These are phyloP conservation scores for Anarhynchus alexandrinus DNA, from an alignment of 2,113 vertebrate species.

Conservation along the genomic window DNA sequence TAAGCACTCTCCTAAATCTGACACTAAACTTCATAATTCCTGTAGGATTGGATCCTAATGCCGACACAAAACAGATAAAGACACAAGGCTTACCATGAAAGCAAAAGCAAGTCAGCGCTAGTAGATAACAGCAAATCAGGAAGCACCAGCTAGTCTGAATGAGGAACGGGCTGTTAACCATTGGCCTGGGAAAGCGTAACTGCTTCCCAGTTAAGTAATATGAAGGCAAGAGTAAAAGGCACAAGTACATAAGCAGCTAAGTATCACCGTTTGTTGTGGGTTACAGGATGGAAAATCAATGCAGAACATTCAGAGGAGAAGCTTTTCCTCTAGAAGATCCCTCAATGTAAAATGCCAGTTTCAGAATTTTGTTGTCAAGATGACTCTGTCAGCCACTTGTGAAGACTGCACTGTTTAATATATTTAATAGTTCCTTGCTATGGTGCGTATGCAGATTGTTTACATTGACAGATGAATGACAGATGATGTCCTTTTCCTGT, in stretches of 20 bases:
- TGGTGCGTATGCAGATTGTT: background rate
- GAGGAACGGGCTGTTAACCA: background rate
- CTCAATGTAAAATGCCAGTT: background rate
- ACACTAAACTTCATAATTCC: background rate
- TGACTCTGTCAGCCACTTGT: background rate
- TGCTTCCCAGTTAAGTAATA: background rate
- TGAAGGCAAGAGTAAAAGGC: background rate
- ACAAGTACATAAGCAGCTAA: background rate
- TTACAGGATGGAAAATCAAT: background rate
- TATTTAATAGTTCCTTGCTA: background rate
- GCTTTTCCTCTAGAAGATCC: background rate
- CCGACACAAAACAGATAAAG: background rate
- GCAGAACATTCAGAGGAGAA: background rate
- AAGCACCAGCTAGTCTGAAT: background rate
- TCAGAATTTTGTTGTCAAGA: background rate
- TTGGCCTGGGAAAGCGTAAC: background rate
- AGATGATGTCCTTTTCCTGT: background rate
- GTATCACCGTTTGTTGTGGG: background rate
- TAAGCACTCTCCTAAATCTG: background rate
- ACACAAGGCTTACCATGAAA: background rate
- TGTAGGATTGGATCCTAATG: background rate
- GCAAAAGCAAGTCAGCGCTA: background rate
- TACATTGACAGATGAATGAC: background rate
- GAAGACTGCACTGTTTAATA: background rate
- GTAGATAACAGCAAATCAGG: background rate